Base-by-base conservation (phyloP, 1,140 invertebrate species). In the Platyscapa corneri region DNA sequence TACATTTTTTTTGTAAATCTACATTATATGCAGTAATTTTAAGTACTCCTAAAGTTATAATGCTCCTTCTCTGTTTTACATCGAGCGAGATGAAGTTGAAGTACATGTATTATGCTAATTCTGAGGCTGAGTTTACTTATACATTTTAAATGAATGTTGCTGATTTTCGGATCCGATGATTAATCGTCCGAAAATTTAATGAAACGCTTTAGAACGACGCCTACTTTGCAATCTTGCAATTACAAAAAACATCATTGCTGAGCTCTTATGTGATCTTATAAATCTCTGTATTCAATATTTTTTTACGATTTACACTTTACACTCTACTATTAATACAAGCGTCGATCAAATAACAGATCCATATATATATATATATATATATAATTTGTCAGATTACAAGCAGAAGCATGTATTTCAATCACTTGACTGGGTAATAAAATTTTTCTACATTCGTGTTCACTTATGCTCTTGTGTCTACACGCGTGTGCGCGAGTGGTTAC, bases 81-180 rank as follows among this genome's bases (percentile, higher is more conserved):
- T 82, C 56, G 84, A 81, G 84, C 56, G 79, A 85, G 39, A 82
- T 77, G 72, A 80, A 82, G 37, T 53, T 77, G 72, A 80, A 82
- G 37, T 53, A 78, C 46, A 53, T 23, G 39, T 60, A 60, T 79
- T 64, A 60, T 30, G 77, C 64, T 79, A 74, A 84, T 56, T 72
- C 49, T 53, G 60, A 77, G 23, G 18, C 76, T 79, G 76, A 78
- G 46, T 79, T 79, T 16, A 39, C 79, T 30, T 32, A 56, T 32
- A 72, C 42, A 70, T 67, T 56, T 30, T 32, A 83, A 64, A 42
- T 30, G 16, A 76, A 83, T 76, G 82, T 76, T 56, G 14, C 60
- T 84, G 23, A 56, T 78, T 84, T 78, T 84, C n/a, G 37, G 46
- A 84, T n/a, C 20, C 42, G 39, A 65, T 37, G 74, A 83, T 65